Base-by-base conservation (phyloP, 1,140 invertebrate genomes). In the Achatina immaculata region DNA sequence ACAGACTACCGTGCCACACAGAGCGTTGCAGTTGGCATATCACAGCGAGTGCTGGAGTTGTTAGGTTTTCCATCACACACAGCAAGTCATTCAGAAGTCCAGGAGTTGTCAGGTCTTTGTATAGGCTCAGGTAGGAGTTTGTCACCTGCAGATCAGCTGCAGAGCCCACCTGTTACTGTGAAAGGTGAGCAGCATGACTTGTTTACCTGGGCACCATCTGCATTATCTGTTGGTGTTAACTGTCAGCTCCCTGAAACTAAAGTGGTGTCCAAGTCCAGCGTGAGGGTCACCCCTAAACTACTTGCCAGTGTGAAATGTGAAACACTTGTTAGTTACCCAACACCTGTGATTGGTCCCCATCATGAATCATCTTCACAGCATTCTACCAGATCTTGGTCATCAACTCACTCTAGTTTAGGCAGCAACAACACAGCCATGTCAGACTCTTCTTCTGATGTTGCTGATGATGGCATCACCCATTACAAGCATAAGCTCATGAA, bases 401-500 rank as follows among this genome's bases (percentile, higher is more conserved):
- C 16, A 11, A 40, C 6, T 28, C 28, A 9, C 11, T 11, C 28
- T 16, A 38, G 31, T 11, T 38, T 21, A 43, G 21, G 21, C 69
- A 38, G 31, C 69, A 38, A 11, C 34, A 38, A 28, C 40, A 28
- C 11, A 72, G 11, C 11, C 72, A 75, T 9, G 24, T 6, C 4
- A 4, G 11, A 16, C n/a, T 7, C 69, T 9, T 19, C 31, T 14
- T 72, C 31, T 14, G 6, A 6, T 7, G 36, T 51, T 45, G n/a
- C 16, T 48, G 24, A n/a, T 28, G 72, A 48, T 9, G 69, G 21
- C 31, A 14, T 9, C 69, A 6, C 28, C 36, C 36, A 40, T 9
- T 72, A 72, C 69, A 72, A 72, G 69, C 69, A 72, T 38, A 72
- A 72, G 38, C 38, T 72, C 16, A 72, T 72, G 69, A 72, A 72